Evolutionary conservation across 1,140 invertebrate genomes (phyloP), one percentile per base, ranked within the genome.

Genomic region (Schlechtendalia chinensis): DNA sequence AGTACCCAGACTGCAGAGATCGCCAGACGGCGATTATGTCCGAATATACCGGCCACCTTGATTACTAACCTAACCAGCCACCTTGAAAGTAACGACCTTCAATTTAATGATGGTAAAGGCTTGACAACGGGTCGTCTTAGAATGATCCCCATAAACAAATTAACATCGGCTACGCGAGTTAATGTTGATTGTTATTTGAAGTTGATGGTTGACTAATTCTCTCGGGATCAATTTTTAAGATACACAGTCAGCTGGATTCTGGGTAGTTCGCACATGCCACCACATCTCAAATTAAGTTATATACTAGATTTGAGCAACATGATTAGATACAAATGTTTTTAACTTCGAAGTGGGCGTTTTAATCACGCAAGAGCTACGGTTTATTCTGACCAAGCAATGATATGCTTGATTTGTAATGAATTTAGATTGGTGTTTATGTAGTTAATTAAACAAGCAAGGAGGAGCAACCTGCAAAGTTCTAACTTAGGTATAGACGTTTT

Each of bases 171-270:
- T 3, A 83, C 82, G 24, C 84, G 56, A 2, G 83, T 81, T 29
- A 72, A 3, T 58, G 56, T 19, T 11, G 22, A 12, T 24, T n/a
- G 56, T 11, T 58, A 19, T 24, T 58, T 58, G 82, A 14, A 82
- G 45, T 6, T 63, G 45, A 59, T 81, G 29, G 22, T 80, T 61
- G 2, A 80, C 29, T 5, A 80, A n/a, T 24, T 54, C 17, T 4
- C 39, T 27, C 5, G 83, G 82, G 6, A 50, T 45, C 6, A 83
- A 22, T 17, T 83, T 84, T 1, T 83, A 63, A 14, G 84, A 83
- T 0, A 83, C 82, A 16, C 83, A 72, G 72, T 84, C 85, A 5
- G 84, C 84, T 0, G 83, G 84, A 80, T 85, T 85, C 1, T 82
- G 47, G 3, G n/a, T 27, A 1, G 82, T 80, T 0, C 80, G 27